Evolutionary conservation across 2,113 vertebrate species (phyloP).

Genomic region (Okapia johnstoni): DNA sequence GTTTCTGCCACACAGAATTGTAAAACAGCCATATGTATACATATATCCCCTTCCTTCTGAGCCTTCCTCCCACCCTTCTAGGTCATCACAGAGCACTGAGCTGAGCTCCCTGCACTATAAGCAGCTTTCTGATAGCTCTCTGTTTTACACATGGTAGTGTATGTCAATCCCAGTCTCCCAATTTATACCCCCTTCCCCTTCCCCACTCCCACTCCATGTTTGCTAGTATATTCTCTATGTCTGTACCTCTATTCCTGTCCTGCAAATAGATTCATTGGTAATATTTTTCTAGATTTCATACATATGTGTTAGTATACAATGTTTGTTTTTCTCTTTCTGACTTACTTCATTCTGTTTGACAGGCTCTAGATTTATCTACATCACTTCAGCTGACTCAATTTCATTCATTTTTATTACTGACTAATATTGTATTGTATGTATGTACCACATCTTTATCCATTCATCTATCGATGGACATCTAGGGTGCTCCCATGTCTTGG

Average conservation of each 20-base stretch:
- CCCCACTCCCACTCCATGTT: background rate
- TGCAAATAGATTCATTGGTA: background rate
- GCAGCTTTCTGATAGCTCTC: background rate
- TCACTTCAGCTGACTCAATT: background rate
- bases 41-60: background rate
- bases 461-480: background rate
- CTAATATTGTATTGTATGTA: background rate
- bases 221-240: accelerated
- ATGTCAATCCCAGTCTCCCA: background rate
- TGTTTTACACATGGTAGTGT: background rate
- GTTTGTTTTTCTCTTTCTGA: background rate
- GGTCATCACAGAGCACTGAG: background rate
- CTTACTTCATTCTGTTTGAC: background rate
- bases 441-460: background rate
- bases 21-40: background rate
- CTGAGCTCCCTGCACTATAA: background rate
- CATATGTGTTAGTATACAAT: background rate
- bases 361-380: background rate
- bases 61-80: background rate
- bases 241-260: background rate
- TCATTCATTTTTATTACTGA: background rate
- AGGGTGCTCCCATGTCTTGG: background rate
- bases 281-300: background rate
- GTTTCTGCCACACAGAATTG: background rate
- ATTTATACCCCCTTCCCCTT: background rate